phyloP scores from a whole-genome alignment of 2,888 invertebrate genomes.

The Leptodirus hochenwartii region DNA sequence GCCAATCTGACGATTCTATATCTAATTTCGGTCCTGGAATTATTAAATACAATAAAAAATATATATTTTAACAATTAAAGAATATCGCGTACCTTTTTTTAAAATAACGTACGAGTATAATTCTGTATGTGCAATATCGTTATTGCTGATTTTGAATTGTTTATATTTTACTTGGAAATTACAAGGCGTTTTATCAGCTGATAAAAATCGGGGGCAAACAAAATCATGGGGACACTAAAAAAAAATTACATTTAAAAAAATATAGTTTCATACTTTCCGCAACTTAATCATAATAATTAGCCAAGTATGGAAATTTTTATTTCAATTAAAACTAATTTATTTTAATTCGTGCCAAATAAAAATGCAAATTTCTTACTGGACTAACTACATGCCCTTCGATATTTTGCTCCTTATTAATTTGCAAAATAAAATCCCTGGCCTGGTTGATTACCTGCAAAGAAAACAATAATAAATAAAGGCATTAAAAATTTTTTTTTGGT shows the following conservation, averaged over 20 bases:
- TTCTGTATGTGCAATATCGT: constrained; percentile 31
- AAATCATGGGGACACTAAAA: constrained; percentile 66
- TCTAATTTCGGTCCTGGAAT: too few species aligned
- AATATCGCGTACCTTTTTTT: constrained; percentile 51
- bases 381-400: constrained; percentile 47
- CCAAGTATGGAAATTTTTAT: constrained; percentile 1
- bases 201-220: constrained; percentile 51
- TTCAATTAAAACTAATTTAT: background rate
- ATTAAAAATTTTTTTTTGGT: constrained; percentile 8
- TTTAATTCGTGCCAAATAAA: background rate
- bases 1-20: too few species aligned
- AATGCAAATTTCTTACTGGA: constrained; percentile 37
- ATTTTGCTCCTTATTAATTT: constrained; percentile 25
- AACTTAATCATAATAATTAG: background rate
- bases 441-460: constrained; percentile 46
- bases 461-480: background rate
- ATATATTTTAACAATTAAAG: constrained; percentile 1
- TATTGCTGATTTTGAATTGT: constrained; percentile 32
- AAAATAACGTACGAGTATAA: constrained; percentile 65
- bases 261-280: constrained; percentile 8
- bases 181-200: constrained; percentile 52
- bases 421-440: constrained; percentile 63
- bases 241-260: constrained; percentile 8
- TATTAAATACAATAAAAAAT: constrained; percentile 2
- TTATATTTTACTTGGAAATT: constrained; percentile 52